Base-by-base conservation (phyloP, 2,888 invertebrate species). In the Latrodectus hesperus region DNA sequence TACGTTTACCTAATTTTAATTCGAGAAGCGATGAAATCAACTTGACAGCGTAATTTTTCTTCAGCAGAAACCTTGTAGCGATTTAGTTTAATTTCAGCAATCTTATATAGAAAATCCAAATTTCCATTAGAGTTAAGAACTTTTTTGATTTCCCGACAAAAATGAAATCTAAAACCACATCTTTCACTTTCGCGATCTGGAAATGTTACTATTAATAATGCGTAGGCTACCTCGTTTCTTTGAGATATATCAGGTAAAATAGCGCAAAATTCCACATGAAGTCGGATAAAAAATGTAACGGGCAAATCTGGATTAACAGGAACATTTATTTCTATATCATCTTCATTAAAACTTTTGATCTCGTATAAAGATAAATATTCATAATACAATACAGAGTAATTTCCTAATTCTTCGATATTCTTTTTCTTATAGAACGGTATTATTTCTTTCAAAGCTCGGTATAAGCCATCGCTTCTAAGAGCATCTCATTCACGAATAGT, bases 311-410 rank as follows among this genome's bases (percentile, higher is more conserved):
- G n/a, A 26, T 79, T 74, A 9, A 60, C 16, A 52, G 85, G 79
- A 8, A 85, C 75, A n/a, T 74, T 64, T n/a, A 85, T 49, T 75
- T 85, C 85, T 75, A 85, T 75, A 79, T 85, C 85, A 52, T 79
- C 85, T 74, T 85, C 85, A 55, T 70, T 52, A n/a, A 75, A 80
- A 75, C 68, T 60, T n/a, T 60, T 67, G 38, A 68, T 55, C 51
- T 79, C 74, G 38, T 67, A 68, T 4, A 85, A 70, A n/a, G 67
- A 80, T 17, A 75, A 51, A 70, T 79, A 85, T 75, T 80, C 85
- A n/a, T 74, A 68, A 64, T 70, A 64, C 14, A 85, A 65, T 16
- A 52, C 14, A 22, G 73, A 49, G 51, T 85, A 85, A 11, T 64
- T 70, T 51, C 79, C 79, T 14, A 85, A 60, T 6, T 70, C 53